Conservation (phyloP, 2,888 invertebrate genomes). For the Metopia argyrocephala region DNA sequence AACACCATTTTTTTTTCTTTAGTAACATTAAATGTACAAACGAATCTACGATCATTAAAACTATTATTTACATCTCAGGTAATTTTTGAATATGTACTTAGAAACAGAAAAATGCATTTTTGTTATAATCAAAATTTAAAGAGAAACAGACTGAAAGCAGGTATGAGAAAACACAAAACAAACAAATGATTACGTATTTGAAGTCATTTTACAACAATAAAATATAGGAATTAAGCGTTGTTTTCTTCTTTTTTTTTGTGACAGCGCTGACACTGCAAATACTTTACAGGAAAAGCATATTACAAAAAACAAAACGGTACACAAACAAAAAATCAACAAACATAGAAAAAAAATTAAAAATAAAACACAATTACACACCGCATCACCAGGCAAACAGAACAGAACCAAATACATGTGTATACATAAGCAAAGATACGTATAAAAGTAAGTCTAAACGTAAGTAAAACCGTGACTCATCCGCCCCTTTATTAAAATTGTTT, state of each 20-base stretch:
- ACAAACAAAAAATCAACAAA: constrained; percentile 12
- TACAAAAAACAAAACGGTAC: too few species aligned
- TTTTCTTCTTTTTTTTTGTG: neutral
- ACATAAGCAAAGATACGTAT: constrained; percentile 20
- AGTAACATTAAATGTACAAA: too few species aligned
- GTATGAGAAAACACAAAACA: constrained; percentile 1
- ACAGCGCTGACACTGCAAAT: neutral
- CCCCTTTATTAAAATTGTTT: constrained; percentile 66
- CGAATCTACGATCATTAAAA: too few species aligned
- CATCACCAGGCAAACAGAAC: constrained; percentile 50
- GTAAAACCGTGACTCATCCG: constrained; percentile 76
- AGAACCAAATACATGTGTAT: constrained; percentile 4
- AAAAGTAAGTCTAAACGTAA: constrained; percentile 64
- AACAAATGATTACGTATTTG: constrained; percentile 44
- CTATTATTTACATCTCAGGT: neutral
- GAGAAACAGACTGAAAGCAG: constrained; percentile 6
- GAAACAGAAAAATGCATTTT: too few species aligned
- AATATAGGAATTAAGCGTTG: too few species aligned
- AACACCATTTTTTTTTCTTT: too few species aligned
- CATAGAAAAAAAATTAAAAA: neutral
- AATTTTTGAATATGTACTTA: neutral
- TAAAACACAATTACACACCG: constrained; percentile 31
- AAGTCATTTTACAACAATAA: constrained; percentile 13
- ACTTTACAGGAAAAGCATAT: neutral
- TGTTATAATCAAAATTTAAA: neutral